Evolutionary conservation across 64 coral and sea anemone species (phyloP).

Genomic region (Cladopsammia gracilis): DNA sequence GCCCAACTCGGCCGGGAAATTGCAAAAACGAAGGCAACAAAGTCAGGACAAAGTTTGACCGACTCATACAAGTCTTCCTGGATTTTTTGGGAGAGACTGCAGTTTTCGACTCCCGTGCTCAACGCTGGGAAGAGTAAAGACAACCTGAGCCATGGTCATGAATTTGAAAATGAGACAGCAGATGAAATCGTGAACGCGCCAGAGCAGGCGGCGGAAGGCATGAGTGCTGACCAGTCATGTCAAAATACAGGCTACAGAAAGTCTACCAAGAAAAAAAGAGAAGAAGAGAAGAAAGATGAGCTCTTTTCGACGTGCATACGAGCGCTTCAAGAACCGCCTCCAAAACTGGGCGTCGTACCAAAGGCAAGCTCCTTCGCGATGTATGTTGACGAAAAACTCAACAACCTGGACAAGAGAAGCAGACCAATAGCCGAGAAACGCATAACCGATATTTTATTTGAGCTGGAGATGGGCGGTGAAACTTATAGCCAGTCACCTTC

Average conservation of each 20-base stretch:
- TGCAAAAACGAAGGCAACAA: conserved; percentile 50
- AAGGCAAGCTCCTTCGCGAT: conserved; percentile 2
- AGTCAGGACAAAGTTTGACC: conserved; percentile 37
- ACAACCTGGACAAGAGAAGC: conserved; percentile 32
- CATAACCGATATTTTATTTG: conserved; percentile 59
- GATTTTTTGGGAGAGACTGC: conserved; percentile 56
- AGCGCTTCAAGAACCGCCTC: neutral
- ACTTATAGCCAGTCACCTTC: neutral
- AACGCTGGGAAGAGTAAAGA: conserved; percentile 60
- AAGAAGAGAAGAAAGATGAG: neutral
- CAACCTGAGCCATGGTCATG: conserved; percentile 13
- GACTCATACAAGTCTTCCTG: conserved; percentile 51
- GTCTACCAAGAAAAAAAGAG: neutral
- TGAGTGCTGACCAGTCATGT: neutral
- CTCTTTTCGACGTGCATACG: neutral
- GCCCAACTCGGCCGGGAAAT: conserved; percentile 52
- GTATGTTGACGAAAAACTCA: conserved; percentile 37
- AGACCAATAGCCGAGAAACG: conserved; percentile 53
- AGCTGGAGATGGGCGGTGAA: conserved; percentile 28
- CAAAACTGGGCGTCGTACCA: neutral
- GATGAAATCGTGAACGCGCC: neutral
- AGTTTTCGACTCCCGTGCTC: conserved; percentile 29
- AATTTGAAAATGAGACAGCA: neutral
- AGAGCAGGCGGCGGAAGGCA: neutral
- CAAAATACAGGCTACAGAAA: neutral